These are phyloP conservation scores for Halcyon senegalensis DNA, from an alignment of 2,113 vertebrate genomes.

Conservation along the genomic window DNA sequence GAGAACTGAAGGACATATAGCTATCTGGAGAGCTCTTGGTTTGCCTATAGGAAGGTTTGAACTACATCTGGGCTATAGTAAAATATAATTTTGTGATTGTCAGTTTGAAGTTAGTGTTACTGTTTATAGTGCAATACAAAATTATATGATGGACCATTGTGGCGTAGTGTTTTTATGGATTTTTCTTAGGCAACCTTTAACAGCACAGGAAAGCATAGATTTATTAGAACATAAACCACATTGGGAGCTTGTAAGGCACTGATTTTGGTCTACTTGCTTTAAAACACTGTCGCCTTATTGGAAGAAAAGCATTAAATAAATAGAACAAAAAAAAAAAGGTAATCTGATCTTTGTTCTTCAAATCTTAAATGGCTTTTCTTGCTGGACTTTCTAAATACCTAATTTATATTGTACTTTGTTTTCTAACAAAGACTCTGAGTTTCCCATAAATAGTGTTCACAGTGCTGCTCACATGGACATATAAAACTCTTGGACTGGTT, in stretches of 20 bases:
- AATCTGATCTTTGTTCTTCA: not conserved
- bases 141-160: not conserved
- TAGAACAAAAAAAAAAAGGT: not conserved
- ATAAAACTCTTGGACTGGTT: not conserved
- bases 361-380: not conserved
- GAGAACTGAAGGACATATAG: not conserved
- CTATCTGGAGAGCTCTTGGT: not conserved
- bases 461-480: not conserved
- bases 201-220: not conserved
- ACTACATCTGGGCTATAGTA: not conserved
- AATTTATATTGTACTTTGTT: not conserved
- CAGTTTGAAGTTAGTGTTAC: not conserved
- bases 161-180: not conserved
- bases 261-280: not conserved
- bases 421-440: not conserved
- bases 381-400: not conserved
- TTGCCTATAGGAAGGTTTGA: not conserved
- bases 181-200: not conserved
- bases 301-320: not conserved
- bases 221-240: not conserved
- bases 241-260: not conserved
- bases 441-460: not conserved
- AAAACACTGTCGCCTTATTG: not conserved
- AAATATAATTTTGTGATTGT: not conserved
- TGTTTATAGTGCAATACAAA: not conserved